Base-by-base conservation (phyloP, 2,888 invertebrate genomes). In the Cephus pygmeus region DNA sequence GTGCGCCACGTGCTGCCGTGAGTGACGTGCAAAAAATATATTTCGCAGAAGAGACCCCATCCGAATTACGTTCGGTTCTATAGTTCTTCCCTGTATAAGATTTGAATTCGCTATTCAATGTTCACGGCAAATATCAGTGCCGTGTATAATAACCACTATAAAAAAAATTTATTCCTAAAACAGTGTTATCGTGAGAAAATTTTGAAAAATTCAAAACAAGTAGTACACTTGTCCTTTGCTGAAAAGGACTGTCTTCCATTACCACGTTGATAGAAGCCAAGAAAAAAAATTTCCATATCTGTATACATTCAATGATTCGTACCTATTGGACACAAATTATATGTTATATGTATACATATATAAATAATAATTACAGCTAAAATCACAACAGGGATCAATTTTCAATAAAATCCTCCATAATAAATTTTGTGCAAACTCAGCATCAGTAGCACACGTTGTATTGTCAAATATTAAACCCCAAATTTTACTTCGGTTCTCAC, bases 11-110 rank as follows among this genome's bases (percentile, higher is more conserved):
- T 88, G 88, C 85, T 86, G 83, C 73, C 86, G 86, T 85, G 87
- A 87, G 86, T 86, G 88, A 88, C 88, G 87, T 84, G 87, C 86
- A 87, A 87, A 88, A 88, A 88, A 87, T 87, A 87, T 87, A 88
- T 88, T 88, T 86, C 86, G 80, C 69, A n/a, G 74, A 79, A 77
- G 34, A 77, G 36, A 73, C 56, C 35, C 30, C 33, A 82, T 79
- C 81, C 81, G 80, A 82, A 82, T 83, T 81, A 78, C 80, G 75
- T 80, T 76, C 74, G 79, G 75, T 79, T 78, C 79, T 78, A 68
- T 73, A 56, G 80, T 77, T 79, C 79, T 80, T 81, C 77, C 79
- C 79, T 79, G 73, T 81, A 75, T 79, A 79, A 81, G 80, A 81
- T 81, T 81, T 81, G 79, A 80, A 81, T 81, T 80, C 73, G 75